Conservation (phyloP, 2,888 invertebrate species). For the Tortricodes alternella region DNA sequence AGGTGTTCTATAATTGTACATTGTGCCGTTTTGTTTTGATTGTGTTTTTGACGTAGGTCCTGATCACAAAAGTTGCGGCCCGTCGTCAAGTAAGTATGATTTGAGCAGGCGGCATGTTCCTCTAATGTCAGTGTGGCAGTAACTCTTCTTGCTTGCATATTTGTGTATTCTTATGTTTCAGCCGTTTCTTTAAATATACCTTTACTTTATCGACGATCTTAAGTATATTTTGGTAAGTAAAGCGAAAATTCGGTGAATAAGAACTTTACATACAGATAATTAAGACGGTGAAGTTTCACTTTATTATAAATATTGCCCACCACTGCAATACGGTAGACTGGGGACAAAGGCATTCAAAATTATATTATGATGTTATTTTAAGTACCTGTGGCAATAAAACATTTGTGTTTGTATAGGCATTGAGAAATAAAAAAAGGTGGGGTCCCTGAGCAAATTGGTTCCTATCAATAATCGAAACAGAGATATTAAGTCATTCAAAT, state of each 20-base stretch:
- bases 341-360: no score
- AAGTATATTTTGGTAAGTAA: no score
- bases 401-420: no score
- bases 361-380: no score
- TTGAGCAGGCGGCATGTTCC: conserved; percentile 70
- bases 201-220: no score
- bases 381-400: no score
- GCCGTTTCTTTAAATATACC: conserved; percentile 63
- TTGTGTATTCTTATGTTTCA: conserved; percentile 52
- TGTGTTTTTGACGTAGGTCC: conserved; percentile 83
- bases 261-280: no score
- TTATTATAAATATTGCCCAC: no score
- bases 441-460: conserved; percentile 46
- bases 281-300: no score
- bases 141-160: conserved; percentile 64
- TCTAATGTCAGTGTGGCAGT: conserved; percentile 70
- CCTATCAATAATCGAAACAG: conserved; percentile 37
- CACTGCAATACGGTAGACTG: background rate
- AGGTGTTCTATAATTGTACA: conserved; percentile 46
- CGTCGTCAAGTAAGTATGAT: conserved; percentile 81
- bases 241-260: no score
- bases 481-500: conserved; percentile 25
- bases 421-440: no score
- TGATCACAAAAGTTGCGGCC: conserved; percentile 81
- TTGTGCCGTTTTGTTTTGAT: conserved; percentile 78